Percentiles rank a stretch among this genome's conserved stretches.
phyloP scores from a whole-genome alignment of 2,888 invertebrate genomes.

The Chloroclystis v-ata region DNA sequence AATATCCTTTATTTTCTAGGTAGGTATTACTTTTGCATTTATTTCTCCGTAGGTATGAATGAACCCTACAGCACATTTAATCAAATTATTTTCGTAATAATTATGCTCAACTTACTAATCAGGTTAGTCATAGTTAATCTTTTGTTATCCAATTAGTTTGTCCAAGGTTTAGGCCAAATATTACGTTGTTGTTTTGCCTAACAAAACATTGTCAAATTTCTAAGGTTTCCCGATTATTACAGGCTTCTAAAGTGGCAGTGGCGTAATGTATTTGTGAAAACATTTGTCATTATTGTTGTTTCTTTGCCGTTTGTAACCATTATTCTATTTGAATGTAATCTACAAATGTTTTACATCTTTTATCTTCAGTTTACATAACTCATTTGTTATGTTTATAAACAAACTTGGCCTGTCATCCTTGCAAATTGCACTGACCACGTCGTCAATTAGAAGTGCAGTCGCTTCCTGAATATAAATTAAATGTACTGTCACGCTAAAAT shows the following conservation, averaged over 20 bases:
- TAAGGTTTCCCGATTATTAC: slow-evolving; percentile 8
- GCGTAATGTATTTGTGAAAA: background rate
- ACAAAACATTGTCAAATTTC: background rate
- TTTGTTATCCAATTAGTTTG: slow-evolving; percentile 21
- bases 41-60: too few relatives aligned
- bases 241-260: background rate
- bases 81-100: background rate
- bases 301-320: background rate
- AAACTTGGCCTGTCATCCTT: slow-evolving; percentile 1
- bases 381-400: background rate
- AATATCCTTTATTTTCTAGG: too few relatives aligned
- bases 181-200: slow-evolving; percentile 5
- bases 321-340: background rate
- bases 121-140: slow-evolving; percentile 19
- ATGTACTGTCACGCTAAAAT: background rate
- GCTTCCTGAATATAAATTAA: slow-evolving; percentile 9
- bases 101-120: slow-evolving; percentile 12
- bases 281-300: background rate
- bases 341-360: background rate
- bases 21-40: too few relatives aligned
- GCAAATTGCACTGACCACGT: slow-evolving; percentile 13
- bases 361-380: background rate
- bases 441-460: slow-evolving; percentile 9
- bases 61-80: too few relatives aligned
- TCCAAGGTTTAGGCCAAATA: slow-evolving; percentile 3